Evolutionary conservation across 2,113 vertebrate genomes (phyloP).

Genomic region (Notarius lentiginosus): DNA sequence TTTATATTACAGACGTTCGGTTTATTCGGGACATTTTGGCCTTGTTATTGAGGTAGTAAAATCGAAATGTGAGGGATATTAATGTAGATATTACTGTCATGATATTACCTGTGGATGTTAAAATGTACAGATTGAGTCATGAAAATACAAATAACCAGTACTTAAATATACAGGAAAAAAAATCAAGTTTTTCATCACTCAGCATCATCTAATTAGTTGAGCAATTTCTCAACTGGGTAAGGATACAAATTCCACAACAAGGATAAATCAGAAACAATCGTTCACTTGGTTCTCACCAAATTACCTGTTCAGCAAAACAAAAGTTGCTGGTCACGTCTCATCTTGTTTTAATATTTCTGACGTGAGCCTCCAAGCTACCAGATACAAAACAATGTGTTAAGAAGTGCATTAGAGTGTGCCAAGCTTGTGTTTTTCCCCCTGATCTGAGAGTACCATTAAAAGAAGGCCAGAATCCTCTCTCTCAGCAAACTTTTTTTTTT

Average conservation of each 20-base stretch:
- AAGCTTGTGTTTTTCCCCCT: not conserved
- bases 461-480: not conserved
- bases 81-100: not conserved
- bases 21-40: not conserved
- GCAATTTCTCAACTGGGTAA: not conserved
- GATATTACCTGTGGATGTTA: not conserved
- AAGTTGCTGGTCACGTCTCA: not conserved
- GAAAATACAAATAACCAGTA: not conserved
- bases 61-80: not conserved
- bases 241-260: not conserved
- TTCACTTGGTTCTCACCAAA: not conserved
- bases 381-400: not conserved
- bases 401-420: not conserved
- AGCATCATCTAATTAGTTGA: not conserved
- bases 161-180: not conserved
- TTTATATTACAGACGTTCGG: not conserved
- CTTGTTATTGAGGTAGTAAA: not conserved
- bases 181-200: not conserved
- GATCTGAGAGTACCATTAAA: not conserved
- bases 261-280: not conserved
- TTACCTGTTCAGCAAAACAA: not conserved
- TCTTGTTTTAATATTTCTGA: not conserved
- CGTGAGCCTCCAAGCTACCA: not conserved
- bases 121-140: not conserved
- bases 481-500: slow-evolving; percentile 11